Evolutionary conservation across 1,140 invertebrate species (phyloP).

Genomic region (Metopolophium dirhodum): DNA sequence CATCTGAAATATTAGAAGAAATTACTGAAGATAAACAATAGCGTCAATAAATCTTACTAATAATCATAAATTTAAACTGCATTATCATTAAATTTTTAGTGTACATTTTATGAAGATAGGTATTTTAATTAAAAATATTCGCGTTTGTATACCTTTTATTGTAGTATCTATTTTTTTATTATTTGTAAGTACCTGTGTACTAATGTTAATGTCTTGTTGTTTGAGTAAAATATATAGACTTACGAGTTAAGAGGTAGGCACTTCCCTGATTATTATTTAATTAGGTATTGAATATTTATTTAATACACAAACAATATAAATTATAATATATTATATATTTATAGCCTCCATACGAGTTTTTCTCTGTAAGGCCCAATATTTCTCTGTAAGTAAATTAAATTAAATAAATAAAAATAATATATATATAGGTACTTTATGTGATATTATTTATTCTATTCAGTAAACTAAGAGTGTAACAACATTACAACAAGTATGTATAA

Average conservation of each 20-base stretch:
- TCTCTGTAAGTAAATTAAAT: background rate
- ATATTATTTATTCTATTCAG: background rate
- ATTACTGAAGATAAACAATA: constrained; percentile 11
- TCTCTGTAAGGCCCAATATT: background rate
- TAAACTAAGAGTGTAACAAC: background rate
- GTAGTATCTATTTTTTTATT: background rate
- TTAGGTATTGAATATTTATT: too few species aligned
- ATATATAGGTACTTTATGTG: too few species aligned
- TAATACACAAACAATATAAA: background rate
- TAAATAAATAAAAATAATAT: background rate
- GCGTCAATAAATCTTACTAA: background rate
- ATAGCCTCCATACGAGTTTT: background rate
- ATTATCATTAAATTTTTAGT: background rate
- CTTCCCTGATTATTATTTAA: background rate
- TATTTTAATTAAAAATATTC: background rate
- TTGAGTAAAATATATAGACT: background rate
- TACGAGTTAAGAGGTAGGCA: background rate
- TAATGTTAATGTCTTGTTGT: background rate
- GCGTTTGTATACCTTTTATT: background rate
- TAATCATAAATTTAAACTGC: background rate
- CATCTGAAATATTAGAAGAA: constrained; percentile 47
- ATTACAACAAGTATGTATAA: background rate
- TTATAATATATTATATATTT: background rate
- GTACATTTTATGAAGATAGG: background rate
- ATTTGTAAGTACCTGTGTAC: background rate